These are phyloP conservation scores for Atherinomorus stipes DNA, from an alignment of 2,113 vertebrate species.

Conservation along the genomic window DNA sequence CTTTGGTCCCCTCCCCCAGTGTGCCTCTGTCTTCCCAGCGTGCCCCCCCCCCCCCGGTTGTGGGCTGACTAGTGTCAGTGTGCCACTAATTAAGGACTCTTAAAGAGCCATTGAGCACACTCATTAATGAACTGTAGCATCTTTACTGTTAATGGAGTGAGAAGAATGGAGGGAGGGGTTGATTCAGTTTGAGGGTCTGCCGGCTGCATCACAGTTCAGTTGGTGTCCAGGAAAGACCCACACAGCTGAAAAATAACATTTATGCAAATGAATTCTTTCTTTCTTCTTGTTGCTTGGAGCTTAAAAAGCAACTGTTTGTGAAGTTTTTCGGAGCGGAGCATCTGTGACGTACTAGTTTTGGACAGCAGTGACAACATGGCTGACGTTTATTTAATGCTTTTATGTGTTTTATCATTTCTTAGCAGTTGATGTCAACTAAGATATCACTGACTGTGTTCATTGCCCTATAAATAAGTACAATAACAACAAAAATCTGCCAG, in stretches of 20 bases:
- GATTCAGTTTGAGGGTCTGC: conserved; percentile 46
- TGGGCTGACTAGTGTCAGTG: conserved; percentile 62
- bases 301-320: neutral
- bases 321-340: neutral
- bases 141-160: conserved; percentile 65
- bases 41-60: conserved; percentile 41
- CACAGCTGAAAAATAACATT: neutral
- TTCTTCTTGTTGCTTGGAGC: neutral
- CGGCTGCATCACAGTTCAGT: conserved; percentile 34
- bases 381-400: neutral
- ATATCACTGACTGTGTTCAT: neutral
- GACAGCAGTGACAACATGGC: neutral
- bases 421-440: neutral
- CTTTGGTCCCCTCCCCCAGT: conserved; percentile 37
- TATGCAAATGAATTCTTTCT: neutral
- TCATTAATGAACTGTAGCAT: conserved; percentile 82
- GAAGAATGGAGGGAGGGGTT: conserved; percentile 37
- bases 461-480: neutral
- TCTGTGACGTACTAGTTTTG: neutral
- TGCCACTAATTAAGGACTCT: conserved; percentile 82
- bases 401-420: neutral
- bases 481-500: conserved; percentile 22
- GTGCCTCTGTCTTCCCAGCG: conserved; percentile 41
- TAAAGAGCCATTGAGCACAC: conserved; percentile 68
- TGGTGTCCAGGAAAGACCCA: conserved; percentile 45